Conservation (phyloP, 2,113 vertebrate species). For the Copsychus sechellarum region DNA sequence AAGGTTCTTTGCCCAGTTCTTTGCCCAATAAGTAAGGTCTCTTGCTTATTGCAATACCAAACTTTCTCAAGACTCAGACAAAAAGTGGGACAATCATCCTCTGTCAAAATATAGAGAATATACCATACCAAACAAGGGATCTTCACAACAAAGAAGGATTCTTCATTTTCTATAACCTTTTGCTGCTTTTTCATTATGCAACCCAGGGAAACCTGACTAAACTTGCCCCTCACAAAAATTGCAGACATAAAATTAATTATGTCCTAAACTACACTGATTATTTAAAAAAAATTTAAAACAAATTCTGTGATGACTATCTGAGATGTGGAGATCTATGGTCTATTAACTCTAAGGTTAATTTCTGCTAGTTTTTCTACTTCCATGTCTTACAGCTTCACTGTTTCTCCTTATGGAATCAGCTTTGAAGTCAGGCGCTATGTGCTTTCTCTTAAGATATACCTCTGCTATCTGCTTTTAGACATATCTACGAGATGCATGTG, state of each 20-base stretch:
- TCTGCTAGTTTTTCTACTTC: background rate
- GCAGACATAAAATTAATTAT: background rate
- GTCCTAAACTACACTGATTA: background rate
- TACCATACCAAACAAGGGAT: fast-evolving
- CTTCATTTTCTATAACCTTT: background rate
- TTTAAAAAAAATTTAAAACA: background rate
- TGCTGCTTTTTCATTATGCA: background rate
- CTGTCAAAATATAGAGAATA: background rate
- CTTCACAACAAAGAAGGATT: no score
- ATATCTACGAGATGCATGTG: background rate
- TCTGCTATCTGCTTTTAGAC: background rate
- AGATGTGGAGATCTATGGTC: background rate
- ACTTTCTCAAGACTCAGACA: background rate
- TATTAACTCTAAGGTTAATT: no score
- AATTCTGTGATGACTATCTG: fast-evolving
- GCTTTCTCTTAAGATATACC: background rate
- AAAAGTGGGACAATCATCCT: background rate
- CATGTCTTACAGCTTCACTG: background rate
- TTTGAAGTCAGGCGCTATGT: background rate
- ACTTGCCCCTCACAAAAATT: background rate
- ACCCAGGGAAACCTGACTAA: background rate
- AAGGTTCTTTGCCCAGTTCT: background rate
- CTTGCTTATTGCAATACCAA: background rate
- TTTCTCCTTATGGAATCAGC: background rate
- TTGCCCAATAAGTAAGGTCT: background rate